phyloP scores from a whole-genome alignment of 1,140 invertebrate genomes.

The Grapholita molesta region DNA sequence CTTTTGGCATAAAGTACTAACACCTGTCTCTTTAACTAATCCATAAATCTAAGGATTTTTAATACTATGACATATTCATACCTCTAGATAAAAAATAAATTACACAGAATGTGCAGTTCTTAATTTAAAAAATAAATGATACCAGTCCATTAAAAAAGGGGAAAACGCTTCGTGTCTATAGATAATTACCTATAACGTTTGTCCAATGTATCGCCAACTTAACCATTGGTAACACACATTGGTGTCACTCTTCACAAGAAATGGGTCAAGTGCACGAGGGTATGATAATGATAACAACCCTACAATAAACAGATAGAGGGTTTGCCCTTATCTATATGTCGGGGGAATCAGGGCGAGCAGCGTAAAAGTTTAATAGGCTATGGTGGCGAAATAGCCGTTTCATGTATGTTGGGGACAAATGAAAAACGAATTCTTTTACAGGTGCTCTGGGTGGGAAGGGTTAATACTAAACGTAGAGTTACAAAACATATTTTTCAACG shows the following conservation, averaged over 20 bases:
- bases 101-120: no score
- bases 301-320: conserved; percentile 29
- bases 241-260: conserved; percentile 25
- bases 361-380: conserved; percentile 1
- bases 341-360: not conserved
- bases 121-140: no score
- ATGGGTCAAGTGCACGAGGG: conserved; percentile 33
- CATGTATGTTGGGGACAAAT: not conserved
- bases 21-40: no score
- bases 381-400: not conserved
- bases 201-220: not conserved
- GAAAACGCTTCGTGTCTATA: no score
- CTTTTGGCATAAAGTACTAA: no score
- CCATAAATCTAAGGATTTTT: no score
- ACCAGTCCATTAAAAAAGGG: no score
- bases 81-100: no score
- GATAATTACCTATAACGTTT: not conserved
- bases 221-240: not conserved
- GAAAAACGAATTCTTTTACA: not conserved
- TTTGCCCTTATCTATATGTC: conserved; percentile 15
- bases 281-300: conserved; percentile 22
- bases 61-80: no score
- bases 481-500: no score
- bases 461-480: no score
- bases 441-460: not conserved